These are phyloP conservation scores for Xylota segnis DNA, from an alignment of 2,888 invertebrate genomes.

Conservation along the genomic window DNA sequence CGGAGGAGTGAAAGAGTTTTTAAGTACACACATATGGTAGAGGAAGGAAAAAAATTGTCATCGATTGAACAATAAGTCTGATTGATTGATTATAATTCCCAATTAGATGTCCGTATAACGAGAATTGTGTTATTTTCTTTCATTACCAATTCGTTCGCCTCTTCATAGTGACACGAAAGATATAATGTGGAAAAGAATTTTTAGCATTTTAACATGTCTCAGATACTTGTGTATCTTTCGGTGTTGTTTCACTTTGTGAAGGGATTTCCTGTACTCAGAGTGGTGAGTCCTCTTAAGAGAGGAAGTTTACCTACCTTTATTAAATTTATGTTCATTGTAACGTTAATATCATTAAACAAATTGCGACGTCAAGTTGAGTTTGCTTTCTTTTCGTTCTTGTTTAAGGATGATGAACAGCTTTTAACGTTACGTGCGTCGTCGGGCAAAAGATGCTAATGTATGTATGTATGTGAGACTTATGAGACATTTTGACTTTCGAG, in stretches of 20 bases:
- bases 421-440: conserved; percentile 11
- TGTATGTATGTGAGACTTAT: conserved; percentile 1
- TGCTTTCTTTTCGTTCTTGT: background rate
- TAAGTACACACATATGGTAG: conserved; percentile 31
- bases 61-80: conserved; percentile 61
- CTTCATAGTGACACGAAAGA: conserved; percentile 29
- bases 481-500: background rate
- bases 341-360: conserved; percentile 46
- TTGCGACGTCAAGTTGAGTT: conserved; percentile 24
- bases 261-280: conserved; percentile 29
- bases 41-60: conserved; percentile 44
- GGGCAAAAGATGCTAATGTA: background rate
- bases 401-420: background rate
- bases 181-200: background rate
- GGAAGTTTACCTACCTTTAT: conserved; percentile 24
- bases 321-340: conserved; percentile 36
- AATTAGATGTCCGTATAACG: conserved; percentile 57
- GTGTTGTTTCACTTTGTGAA: conserved; percentile 7
- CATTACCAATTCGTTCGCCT: conserved; percentile 46
- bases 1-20: background rate
- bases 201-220: background rate
- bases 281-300: conserved; percentile 24
- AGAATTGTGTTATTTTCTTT: conserved; percentile 45
- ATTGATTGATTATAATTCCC: conserved; percentile 67
- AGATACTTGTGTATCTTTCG: conserved; percentile 8